Conservation (phyloP, 2,113 vertebrate genomes). For the Brevimyrus niger region DNA sequence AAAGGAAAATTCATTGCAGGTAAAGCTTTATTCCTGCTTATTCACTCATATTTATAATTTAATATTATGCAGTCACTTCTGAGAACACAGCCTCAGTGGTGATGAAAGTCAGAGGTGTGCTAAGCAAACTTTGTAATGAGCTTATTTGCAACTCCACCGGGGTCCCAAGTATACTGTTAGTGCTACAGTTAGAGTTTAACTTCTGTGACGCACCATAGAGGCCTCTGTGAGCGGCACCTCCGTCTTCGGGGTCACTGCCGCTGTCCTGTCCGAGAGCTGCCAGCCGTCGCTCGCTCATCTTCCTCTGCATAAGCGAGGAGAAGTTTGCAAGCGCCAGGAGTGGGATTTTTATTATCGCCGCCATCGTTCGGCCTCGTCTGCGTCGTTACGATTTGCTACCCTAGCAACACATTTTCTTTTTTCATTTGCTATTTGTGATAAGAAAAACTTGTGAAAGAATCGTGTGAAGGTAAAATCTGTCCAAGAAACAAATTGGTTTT, state of each 20-base stretch:
- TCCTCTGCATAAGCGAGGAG: conserved; percentile 53
- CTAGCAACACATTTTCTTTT: neutral
- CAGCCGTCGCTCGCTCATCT: conserved; percentile 63
- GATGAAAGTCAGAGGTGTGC: neutral
- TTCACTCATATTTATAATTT: neutral
- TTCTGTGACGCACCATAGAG: conserved; percentile 48
- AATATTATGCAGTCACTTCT: neutral
- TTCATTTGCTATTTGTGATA: neutral
- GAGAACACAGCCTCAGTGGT: neutral
- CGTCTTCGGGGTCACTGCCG: conserved; percentile 73
- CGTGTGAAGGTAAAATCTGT: neutral
- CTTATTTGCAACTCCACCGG: neutral
- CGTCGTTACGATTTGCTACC: neutral
- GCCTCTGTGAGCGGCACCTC: conserved; percentile 52
- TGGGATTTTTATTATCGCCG: neutral
- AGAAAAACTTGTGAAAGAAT: neutral
- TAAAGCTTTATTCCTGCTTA: neutral
- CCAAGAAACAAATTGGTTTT: neutral
- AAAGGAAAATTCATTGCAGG: neutral
- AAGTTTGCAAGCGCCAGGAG: neutral
- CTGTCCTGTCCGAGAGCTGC: conserved; percentile 49
- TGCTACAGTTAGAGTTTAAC: neutral
- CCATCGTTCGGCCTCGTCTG: neutral
- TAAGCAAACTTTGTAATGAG: neutral
- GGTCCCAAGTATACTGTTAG: no score